Percentiles rank a stretch among this genome's conserved stretches.
These are phyloP conservation scores for Babylonia areolata DNA, from an alignment of 1,140 invertebrate species.

Conservation along the genomic window DNA sequence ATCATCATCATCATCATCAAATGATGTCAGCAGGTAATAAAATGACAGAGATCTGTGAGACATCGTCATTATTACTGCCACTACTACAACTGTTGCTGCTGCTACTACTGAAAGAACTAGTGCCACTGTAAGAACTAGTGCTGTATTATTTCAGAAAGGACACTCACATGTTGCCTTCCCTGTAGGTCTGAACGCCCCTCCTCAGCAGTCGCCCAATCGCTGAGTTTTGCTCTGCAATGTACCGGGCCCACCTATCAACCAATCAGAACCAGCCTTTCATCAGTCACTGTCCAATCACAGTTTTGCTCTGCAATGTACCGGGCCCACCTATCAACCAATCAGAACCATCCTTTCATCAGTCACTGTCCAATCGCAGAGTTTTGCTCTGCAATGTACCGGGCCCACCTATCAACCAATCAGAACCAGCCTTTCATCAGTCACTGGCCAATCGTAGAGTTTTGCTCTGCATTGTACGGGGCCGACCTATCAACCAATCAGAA, in stretches of 20 bases:
- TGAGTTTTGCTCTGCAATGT: slow-evolving; percentile 68
- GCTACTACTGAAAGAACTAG: too few species aligned
- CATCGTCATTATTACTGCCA: too few species aligned
- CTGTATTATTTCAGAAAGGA: too few species aligned
- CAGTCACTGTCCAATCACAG: neutral
- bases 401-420: neutral
- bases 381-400: neutral
- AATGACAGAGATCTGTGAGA: too few species aligned
- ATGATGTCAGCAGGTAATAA: neutral
- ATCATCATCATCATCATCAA: neutral
- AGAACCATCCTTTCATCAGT: neutral
- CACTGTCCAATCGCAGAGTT: neutral
- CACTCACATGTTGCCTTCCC: slow-evolving; percentile 64
- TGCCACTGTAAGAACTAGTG: too few species aligned
- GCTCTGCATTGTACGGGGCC: neutral
- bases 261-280: neutral
- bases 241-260: slow-evolving; percentile 67
- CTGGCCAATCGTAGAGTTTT: neutral
- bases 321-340: neutral
- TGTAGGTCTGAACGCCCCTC: slow-evolving; percentile 64
- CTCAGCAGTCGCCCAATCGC: slow-evolving; percentile 58
- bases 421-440: neutral
- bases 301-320: neutral
- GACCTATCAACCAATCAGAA: neutral
- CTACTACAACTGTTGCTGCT: too few species aligned